Evolutionary conservation across 2,113 vertebrate genomes (phyloP).

Genomic region (Lophura nycthemera): DNA sequence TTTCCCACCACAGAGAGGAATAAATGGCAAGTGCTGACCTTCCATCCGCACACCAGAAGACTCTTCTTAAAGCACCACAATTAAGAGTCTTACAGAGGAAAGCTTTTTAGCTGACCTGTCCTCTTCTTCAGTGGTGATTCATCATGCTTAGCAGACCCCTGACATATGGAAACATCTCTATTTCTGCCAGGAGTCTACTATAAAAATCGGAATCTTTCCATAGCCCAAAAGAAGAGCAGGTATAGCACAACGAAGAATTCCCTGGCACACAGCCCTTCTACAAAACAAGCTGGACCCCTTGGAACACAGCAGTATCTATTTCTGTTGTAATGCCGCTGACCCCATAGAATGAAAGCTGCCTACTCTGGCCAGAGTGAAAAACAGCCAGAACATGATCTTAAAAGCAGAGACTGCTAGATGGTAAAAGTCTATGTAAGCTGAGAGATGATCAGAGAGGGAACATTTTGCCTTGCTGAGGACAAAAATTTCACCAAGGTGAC

Average conservation of each 20-base stretch:
- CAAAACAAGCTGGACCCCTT: not conserved
- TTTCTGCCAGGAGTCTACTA: not conserved
- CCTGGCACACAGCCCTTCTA: not conserved
- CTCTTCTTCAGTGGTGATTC: not conserved
- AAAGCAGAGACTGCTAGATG: not conserved
- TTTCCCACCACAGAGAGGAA: not conserved
- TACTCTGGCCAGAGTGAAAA: not conserved
- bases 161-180: not conserved
- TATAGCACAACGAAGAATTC: not conserved
- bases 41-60: not conserved
- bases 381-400: not conserved
- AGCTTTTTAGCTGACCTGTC: not conserved
- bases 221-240: not conserved
- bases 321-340: rapidly evolving
- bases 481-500: not conserved
- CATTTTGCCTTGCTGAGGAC: not conserved
- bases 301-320: not conserved
- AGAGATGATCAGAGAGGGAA: not conserved
- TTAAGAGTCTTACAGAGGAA: not conserved
- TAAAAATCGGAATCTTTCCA: not conserved
- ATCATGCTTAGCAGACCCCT: not conserved
- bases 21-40: not conserved
- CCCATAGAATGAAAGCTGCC: not conserved
- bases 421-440: not conserved
- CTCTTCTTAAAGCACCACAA: not conserved